Evolutionary conservation across 2,113 vertebrate species (phyloP).

Genomic region (Suricata suricatta): DNA sequence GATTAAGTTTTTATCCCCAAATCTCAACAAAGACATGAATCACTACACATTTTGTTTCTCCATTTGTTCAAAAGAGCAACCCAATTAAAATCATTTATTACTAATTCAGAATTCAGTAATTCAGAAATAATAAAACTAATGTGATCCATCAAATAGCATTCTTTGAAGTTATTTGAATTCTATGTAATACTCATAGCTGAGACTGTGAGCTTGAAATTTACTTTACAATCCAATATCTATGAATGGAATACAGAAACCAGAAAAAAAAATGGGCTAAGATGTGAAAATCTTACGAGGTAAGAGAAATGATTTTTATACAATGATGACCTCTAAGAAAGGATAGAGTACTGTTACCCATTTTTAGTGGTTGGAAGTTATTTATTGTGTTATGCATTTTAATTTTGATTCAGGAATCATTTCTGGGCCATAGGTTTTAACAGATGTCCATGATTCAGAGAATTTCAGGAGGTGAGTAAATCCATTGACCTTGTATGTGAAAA

Average conservation of each 20-base stretch:
- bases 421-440: not conserved
- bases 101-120: not conserved
- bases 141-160: not conserved
- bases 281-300: not conserved
- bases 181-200: not conserved
- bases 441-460: not conserved
- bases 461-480: not conserved
- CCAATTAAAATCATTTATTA: not conserved
- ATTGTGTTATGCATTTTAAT: not conserved
- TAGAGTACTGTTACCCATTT: not conserved
- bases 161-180: conserved; percentile 24
- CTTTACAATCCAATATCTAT: not conserved
- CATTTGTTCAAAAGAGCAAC: not conserved
- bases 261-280: not conserved
- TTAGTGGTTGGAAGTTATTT: not conserved
- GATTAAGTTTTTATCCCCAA: not conserved
- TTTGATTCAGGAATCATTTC: not conserved
- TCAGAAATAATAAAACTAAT: not conserved
- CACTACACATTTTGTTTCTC: not conserved
- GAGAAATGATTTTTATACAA: not conserved
- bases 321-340: not conserved
- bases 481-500: not conserved
- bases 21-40: not conserved
- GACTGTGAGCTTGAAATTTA: not conserved
- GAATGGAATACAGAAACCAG: not conserved